Conservation (phyloP, 2,113 vertebrate species). For the Chamaea fasciata region DNA sequence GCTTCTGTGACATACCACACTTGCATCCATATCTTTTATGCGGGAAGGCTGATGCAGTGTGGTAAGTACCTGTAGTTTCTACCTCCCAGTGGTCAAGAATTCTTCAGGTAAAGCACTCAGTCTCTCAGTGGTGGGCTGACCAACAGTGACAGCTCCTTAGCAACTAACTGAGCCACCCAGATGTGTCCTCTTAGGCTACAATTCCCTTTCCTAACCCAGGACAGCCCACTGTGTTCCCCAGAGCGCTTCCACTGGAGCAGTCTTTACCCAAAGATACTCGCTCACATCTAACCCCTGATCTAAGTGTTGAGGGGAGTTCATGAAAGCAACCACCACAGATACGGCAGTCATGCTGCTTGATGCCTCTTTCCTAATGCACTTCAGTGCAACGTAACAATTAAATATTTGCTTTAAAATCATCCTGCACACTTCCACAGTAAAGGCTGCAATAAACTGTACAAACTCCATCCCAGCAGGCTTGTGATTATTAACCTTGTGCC, state of each 20-base stretch:
- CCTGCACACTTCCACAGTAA: neutral
- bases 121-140: neutral
- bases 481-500: neutral
- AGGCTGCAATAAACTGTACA: fast-evolving
- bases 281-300: neutral
- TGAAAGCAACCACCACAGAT: neutral
- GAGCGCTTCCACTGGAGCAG: neutral
- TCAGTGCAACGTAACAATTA: neutral
- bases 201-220: neutral
- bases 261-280: neutral
- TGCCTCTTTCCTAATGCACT: neutral
- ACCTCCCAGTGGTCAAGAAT: neutral
- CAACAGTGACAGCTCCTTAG: neutral
- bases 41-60: neutral
- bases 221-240: neutral
- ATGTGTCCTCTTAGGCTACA: neutral
- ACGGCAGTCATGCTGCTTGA: neutral
- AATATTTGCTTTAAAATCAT: neutral
- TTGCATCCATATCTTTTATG: neutral
- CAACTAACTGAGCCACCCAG: neutral
- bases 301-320: neutral
- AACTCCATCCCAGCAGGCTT: neutral
- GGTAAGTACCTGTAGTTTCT: neutral
- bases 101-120: neutral
- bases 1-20: neutral